Percentiles rank a stretch among this genome's conserved stretches.
Evolutionary conservation across 2,113 vertebrate species (phyloP).

Genomic region (Rissa tridactyla): DNA sequence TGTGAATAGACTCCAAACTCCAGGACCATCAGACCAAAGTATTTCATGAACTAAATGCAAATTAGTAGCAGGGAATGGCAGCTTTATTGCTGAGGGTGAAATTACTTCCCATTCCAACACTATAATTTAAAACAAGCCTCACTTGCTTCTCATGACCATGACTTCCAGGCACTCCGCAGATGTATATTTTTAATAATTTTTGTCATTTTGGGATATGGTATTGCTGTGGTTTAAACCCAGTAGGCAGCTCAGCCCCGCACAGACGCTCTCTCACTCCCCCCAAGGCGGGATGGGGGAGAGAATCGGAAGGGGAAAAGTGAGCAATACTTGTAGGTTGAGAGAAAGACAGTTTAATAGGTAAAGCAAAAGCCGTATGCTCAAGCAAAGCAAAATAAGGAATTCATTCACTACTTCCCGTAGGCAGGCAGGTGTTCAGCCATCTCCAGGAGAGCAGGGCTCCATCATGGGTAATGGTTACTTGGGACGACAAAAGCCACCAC

Average conservation of each 20-base stretch:
- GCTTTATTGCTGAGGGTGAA: neutral
- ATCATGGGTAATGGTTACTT: accelerated
- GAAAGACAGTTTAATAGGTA: neutral
- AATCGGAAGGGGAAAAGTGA: neutral
- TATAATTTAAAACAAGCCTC: neutral
- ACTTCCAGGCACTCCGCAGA: neutral
- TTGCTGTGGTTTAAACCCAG: neutral
- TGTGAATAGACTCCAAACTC: neutral
- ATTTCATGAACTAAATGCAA: neutral
- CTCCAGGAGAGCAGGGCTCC: neutral
- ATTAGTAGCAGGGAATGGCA: neutral
- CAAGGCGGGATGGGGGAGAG: neutral
- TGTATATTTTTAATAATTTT: neutral
- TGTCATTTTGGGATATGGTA: neutral
- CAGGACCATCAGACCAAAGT: neutral
- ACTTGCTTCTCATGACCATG: neutral
- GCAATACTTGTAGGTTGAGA: accelerated
- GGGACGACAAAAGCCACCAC: neutral
- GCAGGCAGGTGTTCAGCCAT: neutral
- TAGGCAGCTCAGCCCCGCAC: neutral
- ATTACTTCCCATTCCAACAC: neutral
- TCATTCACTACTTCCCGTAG: accelerated
- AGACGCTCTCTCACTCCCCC: neutral
- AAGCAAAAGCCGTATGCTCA: neutral
- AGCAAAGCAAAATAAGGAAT: neutral